Conservation (phyloP, 2,113 vertebrate species). For the Colius striatus region DNA sequence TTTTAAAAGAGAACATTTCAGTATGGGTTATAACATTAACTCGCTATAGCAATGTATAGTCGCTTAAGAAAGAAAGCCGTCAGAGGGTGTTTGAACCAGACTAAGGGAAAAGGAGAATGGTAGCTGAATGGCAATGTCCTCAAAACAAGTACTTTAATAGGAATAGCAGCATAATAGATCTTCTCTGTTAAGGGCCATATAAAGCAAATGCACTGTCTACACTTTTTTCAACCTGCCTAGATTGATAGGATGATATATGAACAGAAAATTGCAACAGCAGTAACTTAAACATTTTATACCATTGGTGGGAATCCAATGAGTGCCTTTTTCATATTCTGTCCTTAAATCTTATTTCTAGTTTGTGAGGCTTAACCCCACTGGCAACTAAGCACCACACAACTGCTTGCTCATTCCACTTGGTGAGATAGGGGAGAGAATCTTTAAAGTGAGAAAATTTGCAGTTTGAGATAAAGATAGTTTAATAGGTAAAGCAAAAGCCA, state of each 20-base stretch:
- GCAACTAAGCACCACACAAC: no score
- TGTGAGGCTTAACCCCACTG: no score
- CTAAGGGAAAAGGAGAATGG: conserved; percentile 36
- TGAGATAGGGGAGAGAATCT: no score
- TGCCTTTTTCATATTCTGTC: background rate
- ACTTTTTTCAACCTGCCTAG: conserved; percentile 2
- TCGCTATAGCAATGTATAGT: conserved; percentile 15
- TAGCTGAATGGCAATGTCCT: background rate
- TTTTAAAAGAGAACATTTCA: conserved; percentile 1
- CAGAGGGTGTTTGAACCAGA: conserved; percentile 45
- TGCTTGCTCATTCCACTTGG: no score
- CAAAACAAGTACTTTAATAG: conserved; percentile 58
- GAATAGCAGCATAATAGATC: conserved; percentile 39
- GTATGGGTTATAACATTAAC: conserved; percentile 39
- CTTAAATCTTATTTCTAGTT: background rate
- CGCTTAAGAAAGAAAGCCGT: conserved; percentile 50
- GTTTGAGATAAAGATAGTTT: no score
- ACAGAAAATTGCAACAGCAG: background rate
- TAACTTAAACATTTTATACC: background rate
- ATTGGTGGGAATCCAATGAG: background rate
- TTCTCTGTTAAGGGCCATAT: conserved; percentile 4
- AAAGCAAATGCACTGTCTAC: conserved; percentile 24
- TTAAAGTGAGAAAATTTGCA: no score
- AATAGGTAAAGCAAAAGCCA: no score
- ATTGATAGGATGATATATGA: background rate